Base-by-base conservation (phyloP, 2,888 invertebrate species). In the Drosophila atroscutellata region DNA sequence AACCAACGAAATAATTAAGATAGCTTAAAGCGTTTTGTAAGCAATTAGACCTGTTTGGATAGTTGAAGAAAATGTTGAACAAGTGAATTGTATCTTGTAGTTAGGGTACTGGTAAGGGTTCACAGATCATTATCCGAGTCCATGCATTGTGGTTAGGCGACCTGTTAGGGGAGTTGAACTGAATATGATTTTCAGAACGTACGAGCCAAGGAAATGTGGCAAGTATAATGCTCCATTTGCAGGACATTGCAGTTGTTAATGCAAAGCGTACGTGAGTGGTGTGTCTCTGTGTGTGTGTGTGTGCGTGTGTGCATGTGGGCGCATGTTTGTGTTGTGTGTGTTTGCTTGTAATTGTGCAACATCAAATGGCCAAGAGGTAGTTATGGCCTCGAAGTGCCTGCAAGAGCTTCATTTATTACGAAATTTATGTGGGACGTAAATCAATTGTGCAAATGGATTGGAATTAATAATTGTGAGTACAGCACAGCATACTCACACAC, bases 391-490 rank as follows among this genome's bases (percentile, higher is more conserved):
- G 66, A 69, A 58, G 55, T 63, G 75, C 68, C 60, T 80, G 73
- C 75, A 77, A 87, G 78, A 65, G 86, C 81, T 80, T 77, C 80
- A 88, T 88, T 88, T 91, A 88, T 88, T 86, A 80, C 75, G 77
- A 74, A 72, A 88, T 88, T 91, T 90, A 88, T 90, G 83, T 74
- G 77, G 66, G 73, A 72, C 82, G 87, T 91, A 91, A 91, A 91
- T 91, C 91, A 91, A 83, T 80, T 81, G 77, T 86, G 86, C 86
- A 89, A 91, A 91, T 91, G 90, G 91, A 89, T 90, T 80, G 91
- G 91, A 91, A 91, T 91, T 91, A 91, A 91, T 90, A 90, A 91
- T 90, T 90, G 89, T 81, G 80, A 80, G 79, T 82, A 58, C 77
- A 69, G 45, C 36, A 51, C 58, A 50, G 36, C 63, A 54, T 0